A percentile compares a stretch with the other conserved stretches of the same genome.
Evolutionary conservation across 2,888 invertebrate species (phyloP).

Genomic region (Aleiodes alternator): DNA sequence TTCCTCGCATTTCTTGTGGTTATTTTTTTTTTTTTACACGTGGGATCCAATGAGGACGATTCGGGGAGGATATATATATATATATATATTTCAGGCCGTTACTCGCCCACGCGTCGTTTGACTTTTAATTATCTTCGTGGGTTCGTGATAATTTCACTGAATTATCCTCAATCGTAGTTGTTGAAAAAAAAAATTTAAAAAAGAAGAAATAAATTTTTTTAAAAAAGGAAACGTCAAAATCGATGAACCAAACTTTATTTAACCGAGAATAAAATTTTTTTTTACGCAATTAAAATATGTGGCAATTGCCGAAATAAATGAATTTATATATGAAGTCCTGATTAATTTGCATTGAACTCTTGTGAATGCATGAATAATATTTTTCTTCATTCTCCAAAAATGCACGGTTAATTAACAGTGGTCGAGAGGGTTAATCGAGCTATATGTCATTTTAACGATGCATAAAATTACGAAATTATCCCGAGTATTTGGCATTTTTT

Average conservation of each 20-base stretch:
- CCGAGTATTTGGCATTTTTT: constrained; percentile 45
- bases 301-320: not conserved
- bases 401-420: constrained; percentile 64
- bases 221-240: constrained; percentile 8
- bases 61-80: not conserved
- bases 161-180: constrained; percentile 51
- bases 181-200: not conserved
- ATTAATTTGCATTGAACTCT: constrained; percentile 60
- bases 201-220: constrained; percentile 16
- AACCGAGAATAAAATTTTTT: not conserved
- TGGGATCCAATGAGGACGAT: constrained; percentile 14
- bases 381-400: constrained; percentile 58
- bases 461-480: constrained; percentile 68
- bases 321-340: constrained; percentile 42
- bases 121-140: constrained; percentile 57
- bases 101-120: constrained; percentile 60
- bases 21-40: constrained; percentile 7
- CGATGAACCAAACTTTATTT: constrained; percentile 3
- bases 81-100: constrained; percentile 35
- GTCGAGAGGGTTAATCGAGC: constrained; percentile 62
- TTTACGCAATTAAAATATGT: not conserved
- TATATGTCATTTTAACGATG: constrained; percentile 67
- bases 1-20: not conserved
- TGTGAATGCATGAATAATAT: constrained; percentile 8
- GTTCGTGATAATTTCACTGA: constrained; percentile 43